phyloP scores from a whole-genome alignment of 2,113 vertebrate genomes.

The Lathamus discolor region DNA sequence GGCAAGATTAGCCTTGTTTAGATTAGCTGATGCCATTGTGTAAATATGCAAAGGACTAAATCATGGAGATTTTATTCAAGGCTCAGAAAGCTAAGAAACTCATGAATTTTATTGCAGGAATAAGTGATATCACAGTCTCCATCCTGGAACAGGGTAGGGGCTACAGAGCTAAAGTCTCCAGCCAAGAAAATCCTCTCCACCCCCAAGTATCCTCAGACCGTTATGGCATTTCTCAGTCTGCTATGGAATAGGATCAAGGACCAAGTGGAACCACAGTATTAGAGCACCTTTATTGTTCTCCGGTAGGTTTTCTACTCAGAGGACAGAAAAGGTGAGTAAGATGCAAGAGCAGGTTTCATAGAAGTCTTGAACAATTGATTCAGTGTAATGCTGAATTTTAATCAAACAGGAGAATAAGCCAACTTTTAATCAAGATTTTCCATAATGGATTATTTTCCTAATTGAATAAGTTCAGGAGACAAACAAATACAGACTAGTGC shows the following conservation, averaged over 20 bases:
- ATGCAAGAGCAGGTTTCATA: slow-evolving; percentile 27
- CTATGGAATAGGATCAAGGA: background rate
- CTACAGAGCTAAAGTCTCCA: background rate
- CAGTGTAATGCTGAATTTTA: slow-evolving; percentile 69
- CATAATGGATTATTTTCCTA: slow-evolving; percentile 74
- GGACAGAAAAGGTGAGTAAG: slow-evolving; percentile 63
- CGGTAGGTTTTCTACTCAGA: slow-evolving; percentile 30
- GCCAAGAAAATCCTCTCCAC: background rate
- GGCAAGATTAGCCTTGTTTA: background rate
- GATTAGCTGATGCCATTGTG: background rate
- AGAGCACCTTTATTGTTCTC: background rate
- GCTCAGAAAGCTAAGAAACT: background rate
- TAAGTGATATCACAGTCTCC: background rate
- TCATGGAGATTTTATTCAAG: background rate
- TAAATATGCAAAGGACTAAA: background rate
- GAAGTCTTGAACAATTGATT: slow-evolving; percentile 71
- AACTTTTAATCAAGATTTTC: slow-evolving; percentile 76
- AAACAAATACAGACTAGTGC: slow-evolving; percentile 57
- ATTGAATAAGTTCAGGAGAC: slow-evolving; percentile 68
- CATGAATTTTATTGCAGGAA: background rate
- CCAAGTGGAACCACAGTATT: background rate
- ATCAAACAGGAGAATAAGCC: slow-evolving; percentile 69
- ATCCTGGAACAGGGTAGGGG: background rate
- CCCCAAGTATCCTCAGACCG: background rate
- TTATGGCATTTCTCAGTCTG: background rate